Percentiles rank a stretch among this genome's conserved stretches.
Evolutionary conservation across 1,140 invertebrate species (phyloP).

Genomic region (Bombyx mandarina): DNA sequence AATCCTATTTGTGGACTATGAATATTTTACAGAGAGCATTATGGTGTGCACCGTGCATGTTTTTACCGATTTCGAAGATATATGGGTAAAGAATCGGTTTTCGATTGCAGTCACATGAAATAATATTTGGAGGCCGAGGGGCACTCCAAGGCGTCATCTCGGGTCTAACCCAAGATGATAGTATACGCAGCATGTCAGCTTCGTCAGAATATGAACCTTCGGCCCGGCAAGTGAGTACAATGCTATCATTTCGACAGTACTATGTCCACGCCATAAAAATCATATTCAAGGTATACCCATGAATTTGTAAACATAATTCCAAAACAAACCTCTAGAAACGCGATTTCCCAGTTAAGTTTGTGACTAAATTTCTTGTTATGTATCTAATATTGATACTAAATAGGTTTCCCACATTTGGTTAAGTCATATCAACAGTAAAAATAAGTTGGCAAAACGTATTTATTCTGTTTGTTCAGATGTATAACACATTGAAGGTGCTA

Average conservation of each 20-base stretch:
- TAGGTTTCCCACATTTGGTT: too few species aligned
- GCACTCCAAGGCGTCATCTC: constrained; percentile 57
- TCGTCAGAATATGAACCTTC: constrained; percentile 66
- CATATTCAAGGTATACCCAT: too few species aligned
- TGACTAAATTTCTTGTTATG: too few species aligned
- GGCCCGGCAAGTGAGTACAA: constrained; percentile 66
- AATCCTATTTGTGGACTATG: constrained; percentile 57
- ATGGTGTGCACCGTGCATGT: constrained; percentile 37
- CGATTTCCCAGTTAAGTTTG: too few species aligned
- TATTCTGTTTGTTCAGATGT: too few species aligned
- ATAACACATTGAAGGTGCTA: too few species aligned
- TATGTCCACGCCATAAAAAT: not conserved
- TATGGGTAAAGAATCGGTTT: constrained; percentile 59
- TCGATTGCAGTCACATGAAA: constrained; percentile 65
- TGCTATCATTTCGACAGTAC: constrained; percentile 5
- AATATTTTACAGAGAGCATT: constrained; percentile 58
- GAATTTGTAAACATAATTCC: too few species aligned
- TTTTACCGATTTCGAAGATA: constrained; percentile 43
- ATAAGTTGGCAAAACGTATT: too few species aligned
- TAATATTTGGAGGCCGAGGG: constrained; percentile 52
- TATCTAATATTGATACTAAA: too few species aligned
- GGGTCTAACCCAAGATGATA: constrained; percentile 68
- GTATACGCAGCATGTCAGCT: constrained; percentile 68
- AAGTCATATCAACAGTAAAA: too few species aligned
- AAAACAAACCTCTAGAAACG: too few species aligned